Conservation (phyloP, 2,888 invertebrate genomes). For the Petrolisthes cinctipes region DNA sequence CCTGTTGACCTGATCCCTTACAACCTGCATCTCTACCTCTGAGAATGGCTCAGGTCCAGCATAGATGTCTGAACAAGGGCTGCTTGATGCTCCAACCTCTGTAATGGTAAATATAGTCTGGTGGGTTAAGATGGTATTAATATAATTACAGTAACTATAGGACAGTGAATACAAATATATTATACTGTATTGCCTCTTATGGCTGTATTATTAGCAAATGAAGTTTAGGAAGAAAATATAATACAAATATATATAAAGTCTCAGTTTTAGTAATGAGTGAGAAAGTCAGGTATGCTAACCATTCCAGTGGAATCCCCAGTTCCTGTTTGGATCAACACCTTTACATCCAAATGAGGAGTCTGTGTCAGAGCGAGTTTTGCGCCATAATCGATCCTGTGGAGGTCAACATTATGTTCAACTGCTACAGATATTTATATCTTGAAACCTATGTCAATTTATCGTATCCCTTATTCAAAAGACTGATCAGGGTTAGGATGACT, state of each 20-base stretch:
- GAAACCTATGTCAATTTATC: neutral
- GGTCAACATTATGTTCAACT: neutral
- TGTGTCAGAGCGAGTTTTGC: constrained; percentile 77
- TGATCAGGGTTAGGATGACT: neutral
- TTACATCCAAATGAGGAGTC: constrained; percentile 72
- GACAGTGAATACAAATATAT: no score
- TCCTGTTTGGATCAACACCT: constrained; percentile 83
- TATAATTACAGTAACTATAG: no score
- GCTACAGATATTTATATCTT: neutral
- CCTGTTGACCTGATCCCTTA: constrained; percentile 75
- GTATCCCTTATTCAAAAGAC: neutral
- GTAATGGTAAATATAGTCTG: constrained; percentile 27
- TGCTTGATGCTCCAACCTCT: constrained; percentile 71
- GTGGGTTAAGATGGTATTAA: no score
- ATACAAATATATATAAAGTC: no score
- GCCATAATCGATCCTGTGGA: constrained; percentile 79
- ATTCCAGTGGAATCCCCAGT: constrained; percentile 79
- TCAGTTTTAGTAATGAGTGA: no score
- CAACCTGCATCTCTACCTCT: constrained; percentile 79
- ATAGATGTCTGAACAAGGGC: constrained; percentile 71
- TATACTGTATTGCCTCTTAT: no score
- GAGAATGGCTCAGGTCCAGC: constrained; percentile 75
- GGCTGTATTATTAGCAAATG: no score
- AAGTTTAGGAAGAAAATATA: no score
- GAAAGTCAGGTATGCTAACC: constrained; percentile 23